Evolutionary conservation across 2,888 invertebrate genomes (phyloP), one percentile per base, ranked within the genome.

Genomic region (Trichogramma evanescens): DNA sequence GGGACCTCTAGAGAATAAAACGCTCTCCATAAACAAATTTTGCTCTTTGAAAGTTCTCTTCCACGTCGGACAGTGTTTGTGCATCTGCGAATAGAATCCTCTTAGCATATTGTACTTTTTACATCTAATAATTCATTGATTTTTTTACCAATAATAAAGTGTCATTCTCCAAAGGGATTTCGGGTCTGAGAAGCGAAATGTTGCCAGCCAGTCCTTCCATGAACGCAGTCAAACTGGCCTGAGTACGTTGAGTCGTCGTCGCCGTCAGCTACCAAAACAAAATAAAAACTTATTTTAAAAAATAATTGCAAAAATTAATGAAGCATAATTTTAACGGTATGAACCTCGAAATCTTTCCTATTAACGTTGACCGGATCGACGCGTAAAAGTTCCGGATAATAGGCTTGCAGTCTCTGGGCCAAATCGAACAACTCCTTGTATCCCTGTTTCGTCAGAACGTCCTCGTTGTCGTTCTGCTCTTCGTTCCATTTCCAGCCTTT

Each of bases 401-500:
- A 82, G n/a, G 81, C 78, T 69, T 83, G 84, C 76, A 86, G 86
- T 13, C 86, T 80, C 66, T 84, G 80, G 0, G 87, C 89, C 3
- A 89, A 77, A 51, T 84, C 82, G 69, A 82, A 82, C 5, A 88
- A 75, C 69, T 87, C 86, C 67, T 85, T 81, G 48, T 75, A 68
- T 4, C 82, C 83, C 68, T 81, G 84, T 9, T 78, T 74, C 4
- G 88, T 85, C 60, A 90, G 78, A 58, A 80, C 79, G 5, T 84
- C 82, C 0, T 74, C 71, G 48, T 83, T 84, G 62, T 87, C 81
- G 5, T 83, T 82, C 4, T 81, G 75, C 67, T 84, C 83, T 83
- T 87, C 86, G 50, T 79, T 74, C 89, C 89, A 89, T 51, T 56
- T 79, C 67, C 82, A 81, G 3, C 91, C 77, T 9, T 84, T 26